Evolutionary conservation across 2,888 invertebrate genomes (phyloP), one percentile per base, ranked within the genome.

Genomic region (Acleris sparsana): DNA sequence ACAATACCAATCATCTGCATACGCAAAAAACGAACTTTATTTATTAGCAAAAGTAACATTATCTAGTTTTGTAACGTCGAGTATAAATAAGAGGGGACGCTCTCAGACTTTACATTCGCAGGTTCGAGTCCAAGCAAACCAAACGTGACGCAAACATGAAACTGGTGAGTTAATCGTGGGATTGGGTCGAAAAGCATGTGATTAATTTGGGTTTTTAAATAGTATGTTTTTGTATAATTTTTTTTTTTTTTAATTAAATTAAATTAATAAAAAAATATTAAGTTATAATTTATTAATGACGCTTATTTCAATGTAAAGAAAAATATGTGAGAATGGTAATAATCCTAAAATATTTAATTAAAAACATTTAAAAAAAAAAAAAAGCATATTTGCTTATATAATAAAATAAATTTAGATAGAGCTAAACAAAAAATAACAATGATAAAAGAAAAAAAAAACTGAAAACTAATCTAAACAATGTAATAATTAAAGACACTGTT

Each of bases 11-110:
- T 57, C 57, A 52, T 52, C 13, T 22, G 51, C 63, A 29, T 22
- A 53, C 44, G 55, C 55, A 39, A 66, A 66, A 64, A 64, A 25
- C 59, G 46, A 64, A 66, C 53, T 57, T 62, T 62, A 66, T 82
- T 82, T 83, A 85, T 82, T 82, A 81, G 78, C 82, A 86, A 85
- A 87, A 86, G 86, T 79, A 73, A 70, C 82, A 85, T 82, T 75
- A 83, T 82, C 85, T 87, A 83, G 80, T 89, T 89, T 89, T 86
- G 89, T 84, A 89, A 90, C 77, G 70, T 67, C 74, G 76, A 81
- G 83, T 89, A 91, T 87, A 91, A 85, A 88, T 79, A 76, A 71
- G 70, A 74, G 76, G 79, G 75, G 76, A 73, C 70, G 70, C 69
- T 72, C 73, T 29, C 66, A 74, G 75, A 71, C 75, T 57, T 70